A percentile compares a stretch with the other conserved stretches of the same genome.
Evolutionary conservation across 2,113 vertebrate species (phyloP).

Genomic region (Podiceps cristatus): DNA sequence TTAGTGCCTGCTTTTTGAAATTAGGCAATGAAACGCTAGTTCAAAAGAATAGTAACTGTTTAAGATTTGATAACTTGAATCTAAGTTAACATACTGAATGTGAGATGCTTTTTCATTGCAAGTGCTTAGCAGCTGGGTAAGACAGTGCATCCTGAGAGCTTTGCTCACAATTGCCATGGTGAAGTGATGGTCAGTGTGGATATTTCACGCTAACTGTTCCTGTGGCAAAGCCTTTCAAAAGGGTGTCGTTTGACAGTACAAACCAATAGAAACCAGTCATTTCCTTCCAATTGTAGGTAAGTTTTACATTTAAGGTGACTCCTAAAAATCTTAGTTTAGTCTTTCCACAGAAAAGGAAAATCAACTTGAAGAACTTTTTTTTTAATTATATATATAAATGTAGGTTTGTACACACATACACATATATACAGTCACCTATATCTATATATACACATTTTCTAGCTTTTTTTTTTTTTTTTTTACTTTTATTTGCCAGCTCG

Average conservation of each 20-base stretch:
- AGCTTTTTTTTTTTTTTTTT: neutral
- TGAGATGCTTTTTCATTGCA: neutral
- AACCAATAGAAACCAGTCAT: conserved; percentile 34
- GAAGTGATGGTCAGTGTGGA: conserved; percentile 35
- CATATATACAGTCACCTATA: neutral
- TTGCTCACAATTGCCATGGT: conserved; percentile 1
- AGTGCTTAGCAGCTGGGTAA: neutral
- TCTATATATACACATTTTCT: neutral
- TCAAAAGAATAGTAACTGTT: neutral
- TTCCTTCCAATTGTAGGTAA: conserved; percentile 38
- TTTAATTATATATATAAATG: neutral
- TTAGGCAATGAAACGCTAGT: neutral
- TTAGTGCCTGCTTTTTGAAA: conserved; percentile 23
- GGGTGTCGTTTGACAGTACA: conserved; percentile 20
- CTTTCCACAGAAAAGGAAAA: neutral
- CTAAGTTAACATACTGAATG: neutral
- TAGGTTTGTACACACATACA: neutral
- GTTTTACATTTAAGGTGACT: neutral
- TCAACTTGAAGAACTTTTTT: neutral
- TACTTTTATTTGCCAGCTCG: conserved; percentile 80
- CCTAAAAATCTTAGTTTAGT: conserved; percentile 7
- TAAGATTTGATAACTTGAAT: conserved; percentile 11
- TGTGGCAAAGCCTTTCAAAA: conserved; percentile 54
- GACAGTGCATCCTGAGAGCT: neutral
- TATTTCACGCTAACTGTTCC: conserved; percentile 46